Base-by-base conservation (phyloP, 2,113 vertebrate genomes). In the Scomber japonicus region DNA sequence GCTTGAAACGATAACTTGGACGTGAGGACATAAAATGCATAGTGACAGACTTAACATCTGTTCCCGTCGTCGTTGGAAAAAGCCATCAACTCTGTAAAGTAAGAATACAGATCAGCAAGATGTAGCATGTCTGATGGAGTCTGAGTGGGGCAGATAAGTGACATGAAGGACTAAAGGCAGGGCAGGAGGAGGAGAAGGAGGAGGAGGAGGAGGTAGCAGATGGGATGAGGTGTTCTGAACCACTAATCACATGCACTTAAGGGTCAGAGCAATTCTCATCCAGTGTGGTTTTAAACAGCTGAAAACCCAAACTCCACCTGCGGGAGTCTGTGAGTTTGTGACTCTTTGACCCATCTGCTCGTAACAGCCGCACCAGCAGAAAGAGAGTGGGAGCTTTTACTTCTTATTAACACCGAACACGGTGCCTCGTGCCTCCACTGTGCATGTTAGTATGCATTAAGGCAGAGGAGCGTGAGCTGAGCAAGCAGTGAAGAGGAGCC, bases 371-470 rank as follows among this genome's bases (percentile, higher is more conserved):
- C 72, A 74, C 62, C 69, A 63, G 80, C 65, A 72, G 70, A 66
- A 78, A 78, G 55, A 83, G 56, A 30, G 27, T 64, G 59, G 81
- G 76, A 84, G 76, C 57, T 82, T 80, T 86, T 76, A 83, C 68
- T 24, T 82, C 62, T 82, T 81, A 86, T 86, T 85, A 72, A 92
- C 67, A 77, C 79, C 68, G 62, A 91, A 81, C 82, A 69, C 75
- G 24, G 62, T 3, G 60, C 79, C 71, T 81, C 80, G 11, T 81
- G 63, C 56, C 71, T 78, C 82, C 63, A 40, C 70, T 48, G 77
- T 53, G 59, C 40, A 1, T 79, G 86, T 92, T 91, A 85, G 79
- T 84, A 88, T 93, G 91, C 88, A 86, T 85, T 82, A 82, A 88
- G 54, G 72, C 74, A 79, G 71, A 90, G 57, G 40, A 84, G 77